Evolutionary conservation across 2,888 invertebrate genomes (phyloP), one percentile per base, ranked within the genome.

Genomic region (Alsophila aescularia): DNA sequence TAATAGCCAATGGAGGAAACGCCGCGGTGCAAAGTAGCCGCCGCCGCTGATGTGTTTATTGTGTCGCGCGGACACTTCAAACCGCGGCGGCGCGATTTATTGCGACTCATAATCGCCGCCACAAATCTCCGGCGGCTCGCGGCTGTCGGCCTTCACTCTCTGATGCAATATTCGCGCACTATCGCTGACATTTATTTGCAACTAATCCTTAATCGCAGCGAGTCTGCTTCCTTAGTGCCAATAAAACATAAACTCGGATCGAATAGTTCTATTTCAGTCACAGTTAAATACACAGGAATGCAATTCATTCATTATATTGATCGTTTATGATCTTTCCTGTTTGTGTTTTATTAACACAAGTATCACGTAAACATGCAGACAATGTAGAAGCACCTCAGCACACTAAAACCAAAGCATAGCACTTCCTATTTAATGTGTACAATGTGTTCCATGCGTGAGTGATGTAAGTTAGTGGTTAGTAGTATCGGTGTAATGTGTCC

Each of bases 1-100:
- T 83, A 79, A 82, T 77, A 77, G 77, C 76, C 81, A 82, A 81
- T 79, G 77, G 73, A 81, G 80, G 84, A 52, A 56, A 56, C 42
- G 52, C 55, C 58, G 35, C 42, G 36, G 49, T 72, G 67, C 72
- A 70, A 70, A 71, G 70, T 68, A 67, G 41, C 60, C 58, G 62
- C 60, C 58, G 62, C 48, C 57, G 52, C 47, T 55, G 62, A 53
- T 55, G 57, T 58, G 60, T 60, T 60, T 59, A 53, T 70, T 64
- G 66, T 67, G 61, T 58, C 64, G 58, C 43, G 68, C 60, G 57
- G 56, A 59, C 69, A 64, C 55, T 66, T 62, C 62, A 52, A 56
- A 63, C 68, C 65, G 58, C 62, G 58, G 58, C 62, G 58, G 64
- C 55, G 45, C 47, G 65, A 75, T 72, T 72, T 70, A 73, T 70